Conservation (phyloP, 2,113 vertebrate species). For the Seriola dumerili region DNA sequence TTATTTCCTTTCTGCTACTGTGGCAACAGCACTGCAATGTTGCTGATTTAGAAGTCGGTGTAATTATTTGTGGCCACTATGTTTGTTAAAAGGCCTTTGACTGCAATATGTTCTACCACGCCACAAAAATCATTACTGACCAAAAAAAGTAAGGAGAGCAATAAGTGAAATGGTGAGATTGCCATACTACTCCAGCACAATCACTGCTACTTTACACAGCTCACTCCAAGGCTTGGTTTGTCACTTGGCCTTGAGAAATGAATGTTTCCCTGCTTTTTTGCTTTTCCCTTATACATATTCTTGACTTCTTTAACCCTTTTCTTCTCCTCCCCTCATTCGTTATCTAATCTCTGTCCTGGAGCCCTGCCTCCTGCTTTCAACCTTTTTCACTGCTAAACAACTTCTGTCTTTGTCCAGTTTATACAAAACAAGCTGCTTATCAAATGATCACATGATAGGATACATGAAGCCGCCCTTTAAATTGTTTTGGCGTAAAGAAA, state of each 20-base stretch:
- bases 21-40: conserved; percentile 57
- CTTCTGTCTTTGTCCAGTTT: conserved; percentile 38
- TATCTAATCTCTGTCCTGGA: conserved; percentile 18
- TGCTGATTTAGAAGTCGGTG: conserved; percentile 58
- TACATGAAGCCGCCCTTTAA: conserved; percentile 24
- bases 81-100: conserved; percentile 64
- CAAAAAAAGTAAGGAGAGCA: conserved; percentile 78
- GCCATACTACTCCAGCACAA: conserved; percentile 76
- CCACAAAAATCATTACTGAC: conserved; percentile 71
- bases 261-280: conserved; percentile 54
- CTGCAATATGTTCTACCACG: conserved; percentile 71
- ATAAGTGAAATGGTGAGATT: conserved; percentile 71
- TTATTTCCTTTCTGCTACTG: conserved; percentile 77
- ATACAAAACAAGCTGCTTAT: conserved; percentile 58
- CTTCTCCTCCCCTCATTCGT: neutral
- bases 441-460: conserved; percentile 25
- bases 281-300: conserved; percentile 24
- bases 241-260: conserved; percentile 53
- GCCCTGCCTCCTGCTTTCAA: conserved; percentile 28
- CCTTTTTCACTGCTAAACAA: conserved; percentile 18
- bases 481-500: conserved; percentile 17
- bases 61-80: conserved; percentile 62
- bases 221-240: conserved; percentile 32
- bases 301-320: neutral
- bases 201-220: conserved; percentile 71